A percentile compares a stretch with the other conserved stretches of the same genome.
Evolutionary conservation across 2,797 vertebrate species (phyloP).

Genomic region (Todus mexicanus): DNA sequence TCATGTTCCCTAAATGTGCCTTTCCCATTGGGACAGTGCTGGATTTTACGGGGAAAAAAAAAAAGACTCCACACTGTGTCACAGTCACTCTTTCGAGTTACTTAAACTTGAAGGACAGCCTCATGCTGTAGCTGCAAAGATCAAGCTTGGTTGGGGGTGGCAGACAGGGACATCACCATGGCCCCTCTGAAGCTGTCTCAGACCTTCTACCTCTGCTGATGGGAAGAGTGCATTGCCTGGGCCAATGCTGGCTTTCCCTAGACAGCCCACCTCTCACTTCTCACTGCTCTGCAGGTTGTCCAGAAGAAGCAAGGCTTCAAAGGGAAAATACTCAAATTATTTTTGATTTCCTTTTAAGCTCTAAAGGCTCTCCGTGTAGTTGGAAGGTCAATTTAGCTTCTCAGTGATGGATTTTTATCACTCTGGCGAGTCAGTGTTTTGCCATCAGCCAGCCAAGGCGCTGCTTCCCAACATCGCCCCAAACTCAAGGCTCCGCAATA

Average conservation of each 20-base stretch:
- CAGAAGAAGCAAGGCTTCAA: background rate
- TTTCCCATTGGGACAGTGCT: background rate
- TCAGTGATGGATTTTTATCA: background rate
- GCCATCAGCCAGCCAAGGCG: background rate
- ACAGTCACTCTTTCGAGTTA: no score
- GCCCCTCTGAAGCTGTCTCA: background rate
- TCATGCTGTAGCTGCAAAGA: background rate
- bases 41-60: no score
- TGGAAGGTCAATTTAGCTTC: background rate
- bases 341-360: background rate
- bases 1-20: background rate
- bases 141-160: background rate
- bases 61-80: background rate
- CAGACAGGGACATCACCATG: no score
- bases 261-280: background rate
- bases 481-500: background rate
- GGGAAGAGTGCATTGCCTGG: background rate
- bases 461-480: accelerated
- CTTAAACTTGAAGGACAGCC: background rate
- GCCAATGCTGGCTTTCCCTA: background rate
- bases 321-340: background rate
- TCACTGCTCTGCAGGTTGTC: no score
- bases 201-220: background rate
- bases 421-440: background rate
- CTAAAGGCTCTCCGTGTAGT: background rate